These are phyloP conservation scores for Burhinus bistriatus DNA, from an alignment of 2,113 vertebrate genomes.

Conservation along the genomic window DNA sequence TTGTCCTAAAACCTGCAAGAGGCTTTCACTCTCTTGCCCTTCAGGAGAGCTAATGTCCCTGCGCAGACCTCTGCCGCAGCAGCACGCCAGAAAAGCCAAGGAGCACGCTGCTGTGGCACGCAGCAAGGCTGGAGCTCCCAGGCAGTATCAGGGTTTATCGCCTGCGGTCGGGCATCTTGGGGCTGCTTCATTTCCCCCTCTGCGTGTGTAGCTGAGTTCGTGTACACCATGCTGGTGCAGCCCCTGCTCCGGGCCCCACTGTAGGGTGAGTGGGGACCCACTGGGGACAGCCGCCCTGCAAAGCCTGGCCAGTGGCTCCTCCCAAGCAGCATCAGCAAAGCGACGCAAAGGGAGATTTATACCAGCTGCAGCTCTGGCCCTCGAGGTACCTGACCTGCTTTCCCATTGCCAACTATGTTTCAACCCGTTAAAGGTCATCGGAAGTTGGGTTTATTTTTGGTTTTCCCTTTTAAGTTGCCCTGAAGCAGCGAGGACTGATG, in stretches of 20 bases:
- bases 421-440: background rate
- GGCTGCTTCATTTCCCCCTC: background rate
- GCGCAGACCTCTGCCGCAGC: background rate
- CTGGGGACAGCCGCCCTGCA: background rate
- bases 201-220: background rate
- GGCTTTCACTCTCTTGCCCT: background rate
- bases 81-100: background rate
- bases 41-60: background rate
- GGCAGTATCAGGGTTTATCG: background rate
- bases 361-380: background rate
- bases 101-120: accelerated
- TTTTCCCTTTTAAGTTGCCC: background rate
- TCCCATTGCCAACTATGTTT: background rate
- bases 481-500: background rate
- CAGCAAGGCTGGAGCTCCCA: background rate
- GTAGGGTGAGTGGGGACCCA: accelerated
- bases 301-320: background rate
- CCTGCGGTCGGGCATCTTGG: background rate
- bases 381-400: background rate
- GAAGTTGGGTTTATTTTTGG: background rate
- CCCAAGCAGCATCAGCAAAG: background rate
- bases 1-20: background rate
- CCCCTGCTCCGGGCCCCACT: background rate
- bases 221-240: background rate
- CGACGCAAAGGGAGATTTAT: background rate